These are phyloP conservation scores for Pomacea maculata DNA, from an alignment of 1,140 invertebrate species.

Conservation along the genomic window DNA sequence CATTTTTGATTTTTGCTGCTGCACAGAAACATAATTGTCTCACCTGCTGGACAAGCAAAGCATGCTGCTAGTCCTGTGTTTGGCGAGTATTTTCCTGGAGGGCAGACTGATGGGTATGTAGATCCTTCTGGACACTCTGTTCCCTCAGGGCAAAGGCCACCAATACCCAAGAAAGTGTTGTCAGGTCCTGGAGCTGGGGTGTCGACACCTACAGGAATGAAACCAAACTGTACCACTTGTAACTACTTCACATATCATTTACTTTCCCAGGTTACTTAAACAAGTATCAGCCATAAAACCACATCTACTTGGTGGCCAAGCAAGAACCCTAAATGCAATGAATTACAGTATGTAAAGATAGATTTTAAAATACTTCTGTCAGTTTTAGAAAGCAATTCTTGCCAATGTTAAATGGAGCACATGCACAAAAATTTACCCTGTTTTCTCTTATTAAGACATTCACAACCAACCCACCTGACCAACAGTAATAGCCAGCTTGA, in stretches of 20 bases:
- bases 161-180: constrained; percentile 48
- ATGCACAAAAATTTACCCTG: no score
- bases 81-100: constrained; percentile 52
- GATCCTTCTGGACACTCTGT: constrained; percentile 56
- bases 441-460: no score
- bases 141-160: constrained; percentile 55
- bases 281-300: no score
- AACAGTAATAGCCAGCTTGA: constrained; percentile 57
- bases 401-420: no score
- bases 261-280: no score
- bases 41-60: constrained; percentile 52
- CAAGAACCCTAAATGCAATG: no score
- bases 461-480: constrained; percentile 40
- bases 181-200: constrained; percentile 44
- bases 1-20: no score
- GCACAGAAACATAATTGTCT: not conserved
- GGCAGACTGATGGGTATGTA: constrained; percentile 49
- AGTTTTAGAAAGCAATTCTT: no score
- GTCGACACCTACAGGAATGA: constrained; percentile 52
- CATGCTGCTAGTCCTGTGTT: constrained; percentile 37
- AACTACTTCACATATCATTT: not conserved
- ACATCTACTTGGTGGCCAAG: no score
- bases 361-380: no score
- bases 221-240: not conserved
- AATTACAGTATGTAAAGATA: no score